Evolutionary conservation across 2,888 invertebrate species (phyloP), one percentile per base, ranked within the genome.

Genomic region (Tanypteryx hageni): DNA sequence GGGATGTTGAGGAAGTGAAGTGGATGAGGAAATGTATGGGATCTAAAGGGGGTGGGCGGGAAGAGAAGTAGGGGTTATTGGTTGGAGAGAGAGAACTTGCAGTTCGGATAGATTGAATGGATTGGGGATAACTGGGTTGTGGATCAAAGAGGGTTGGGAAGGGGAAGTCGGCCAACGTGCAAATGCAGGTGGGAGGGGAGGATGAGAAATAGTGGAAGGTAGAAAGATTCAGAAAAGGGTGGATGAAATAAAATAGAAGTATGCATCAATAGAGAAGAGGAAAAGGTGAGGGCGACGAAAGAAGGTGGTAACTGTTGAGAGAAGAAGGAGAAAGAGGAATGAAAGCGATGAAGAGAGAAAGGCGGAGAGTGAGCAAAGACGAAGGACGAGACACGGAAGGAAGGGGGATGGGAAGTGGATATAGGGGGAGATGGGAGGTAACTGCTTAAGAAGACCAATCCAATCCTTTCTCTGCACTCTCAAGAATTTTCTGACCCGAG

Each of bases 371-470:
- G 16, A 89, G 31, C 18, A 61, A 89, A 44, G 89, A 27, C 76
- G 16, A 64, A 16, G 64, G 64, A 16, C 22, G 76, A 27, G 76
- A 22, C 22, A 76, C 13, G n/a, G 27, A 76, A 85, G 9, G 18
- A 14, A 64, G 18, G 7, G 84, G 9, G 84, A 22, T 13, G 83
- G 83, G 85, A 13, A 31, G 58, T n/a, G 58, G 22, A 68, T 68
- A 68, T 68, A 64, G 59, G 18, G 64, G 68, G 89, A 89, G 44
- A 64, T 18, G 89, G 64, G 61, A 89, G 61, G 27, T 61, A 86
- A 59, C 89, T 68, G 64, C 89, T 68, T n/a, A 86, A 86, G 86
- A 61, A 86, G 64, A 89, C 89, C 89, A 89, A 83, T 83, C 83
- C 83, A 57, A 89, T 89, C 89, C 89, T 61, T 61, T 58, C 89